Evolutionary conservation across 2,113 vertebrate genomes (phyloP).

Genomic region (Calidris pugnax): DNA sequence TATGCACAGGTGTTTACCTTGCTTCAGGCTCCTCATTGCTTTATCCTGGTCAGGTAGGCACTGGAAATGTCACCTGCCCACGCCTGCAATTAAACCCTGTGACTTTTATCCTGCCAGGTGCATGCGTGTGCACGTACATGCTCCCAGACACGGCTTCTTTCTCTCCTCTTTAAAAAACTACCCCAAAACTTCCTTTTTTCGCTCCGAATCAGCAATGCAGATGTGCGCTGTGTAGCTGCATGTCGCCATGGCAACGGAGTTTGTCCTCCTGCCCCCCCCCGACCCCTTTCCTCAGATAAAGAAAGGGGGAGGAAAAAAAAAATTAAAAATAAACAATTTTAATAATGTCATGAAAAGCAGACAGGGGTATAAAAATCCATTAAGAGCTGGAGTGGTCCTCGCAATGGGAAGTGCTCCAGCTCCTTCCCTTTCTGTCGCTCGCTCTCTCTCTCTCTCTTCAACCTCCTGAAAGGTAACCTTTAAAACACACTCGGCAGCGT

Average conservation of each 20-base stretch:
- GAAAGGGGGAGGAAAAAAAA: background rate
- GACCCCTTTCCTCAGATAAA: background rate
- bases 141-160: background rate
- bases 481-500: conserved; percentile 35
- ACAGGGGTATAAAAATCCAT: conserved; percentile 46
- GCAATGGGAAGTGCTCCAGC: conserved; percentile 9
- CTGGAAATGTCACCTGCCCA: conserved; percentile 6
- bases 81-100: background rate
- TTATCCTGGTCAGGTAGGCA: background rate
- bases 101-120: background rate
- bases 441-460: conserved; percentile 12
- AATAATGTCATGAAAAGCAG: conserved; percentile 40
- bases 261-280: background rate
- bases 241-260: background rate
- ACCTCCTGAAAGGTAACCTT: conserved; percentile 70
- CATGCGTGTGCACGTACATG: too few species aligned
- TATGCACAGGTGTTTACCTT: background rate
- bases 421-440: background rate
- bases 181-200: background rate
- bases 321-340: conserved; percentile 43
- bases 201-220: background rate
- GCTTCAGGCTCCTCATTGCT: background rate
- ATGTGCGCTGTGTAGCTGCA: background rate
- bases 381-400: conserved; percentile 41
- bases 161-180: background rate